Conservation (phyloP, 2,113 vertebrate genomes). For the Acrocephalus kingi region DNA sequence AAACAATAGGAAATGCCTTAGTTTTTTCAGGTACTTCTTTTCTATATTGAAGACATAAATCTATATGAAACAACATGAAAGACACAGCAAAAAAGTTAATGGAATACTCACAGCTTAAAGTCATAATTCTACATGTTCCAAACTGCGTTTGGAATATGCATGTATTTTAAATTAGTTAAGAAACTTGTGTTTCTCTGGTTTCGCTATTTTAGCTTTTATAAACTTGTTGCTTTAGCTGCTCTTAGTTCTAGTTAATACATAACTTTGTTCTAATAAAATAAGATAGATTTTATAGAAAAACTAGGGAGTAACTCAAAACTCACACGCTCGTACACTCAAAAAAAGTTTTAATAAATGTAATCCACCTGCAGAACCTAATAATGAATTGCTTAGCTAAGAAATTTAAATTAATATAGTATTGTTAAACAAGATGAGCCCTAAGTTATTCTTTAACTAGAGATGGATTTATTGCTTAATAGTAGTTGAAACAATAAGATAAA, state of each 20-base stretch:
- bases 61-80: not conserved
- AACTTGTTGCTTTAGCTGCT: not conserved
- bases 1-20: not conserved
- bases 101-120: not conserved
- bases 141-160: not conserved
- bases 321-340: not conserved
- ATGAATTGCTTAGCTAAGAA: not conserved
- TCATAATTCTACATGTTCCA: not conserved
- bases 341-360: not conserved
- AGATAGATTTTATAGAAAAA: not conserved
- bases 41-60: not conserved
- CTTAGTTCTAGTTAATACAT: not conserved
- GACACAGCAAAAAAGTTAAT: not conserved
- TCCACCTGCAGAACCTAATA: not conserved
- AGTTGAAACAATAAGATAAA: not conserved
- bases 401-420: not conserved
- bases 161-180: not conserved
- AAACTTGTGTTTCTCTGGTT: not conserved
- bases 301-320: not conserved
- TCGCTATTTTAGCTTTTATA: not conserved
- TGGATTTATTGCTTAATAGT: not conserved
- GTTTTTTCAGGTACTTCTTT: not conserved
- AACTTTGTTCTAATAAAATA: not conserved
- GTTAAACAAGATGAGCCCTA: fast-evolving
- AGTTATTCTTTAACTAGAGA: not conserved